phyloP scores from a whole-genome alignment of 2,888 invertebrate species.

The Eilema caniola region DNA sequence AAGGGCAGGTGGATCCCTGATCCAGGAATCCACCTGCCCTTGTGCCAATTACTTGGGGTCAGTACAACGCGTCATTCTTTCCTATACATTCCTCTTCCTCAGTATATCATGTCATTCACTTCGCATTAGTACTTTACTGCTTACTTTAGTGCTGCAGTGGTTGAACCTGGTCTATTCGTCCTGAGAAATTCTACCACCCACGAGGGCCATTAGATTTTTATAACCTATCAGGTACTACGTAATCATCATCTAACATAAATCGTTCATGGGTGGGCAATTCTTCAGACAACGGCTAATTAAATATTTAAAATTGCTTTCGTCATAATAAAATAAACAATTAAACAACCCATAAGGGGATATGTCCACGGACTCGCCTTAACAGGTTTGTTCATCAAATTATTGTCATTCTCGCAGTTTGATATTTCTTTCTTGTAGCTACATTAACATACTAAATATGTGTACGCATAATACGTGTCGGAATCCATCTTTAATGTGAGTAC shows the following conservation, averaged over 20 bases:
- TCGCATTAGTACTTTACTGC: too few species aligned
- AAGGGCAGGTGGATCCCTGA: too few species aligned
- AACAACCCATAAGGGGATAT: not conserved
- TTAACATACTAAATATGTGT: constrained; percentile 28
- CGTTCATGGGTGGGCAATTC: constrained; percentile 11
- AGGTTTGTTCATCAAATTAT: constrained; percentile 18
- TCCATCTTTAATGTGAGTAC: constrained; percentile 36
- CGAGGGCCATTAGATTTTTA: not conserved
- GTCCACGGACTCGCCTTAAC: not conserved
- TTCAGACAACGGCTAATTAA: constrained; percentile 13
- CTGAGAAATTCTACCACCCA: too few species aligned
- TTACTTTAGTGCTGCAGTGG: too few species aligned
- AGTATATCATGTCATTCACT: too few species aligned
- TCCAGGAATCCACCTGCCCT: too few species aligned
- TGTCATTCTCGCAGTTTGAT: constrained; percentile 15
- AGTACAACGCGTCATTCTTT: too few species aligned
- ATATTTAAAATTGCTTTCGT: not conserved
- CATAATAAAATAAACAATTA: constrained; percentile 18
- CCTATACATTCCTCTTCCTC: too few species aligned
- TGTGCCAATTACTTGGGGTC: too few species aligned
- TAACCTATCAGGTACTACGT: not conserved
- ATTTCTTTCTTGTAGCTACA: constrained; percentile 21
- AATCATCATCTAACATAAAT: not conserved
- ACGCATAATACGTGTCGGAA: constrained; percentile 45
- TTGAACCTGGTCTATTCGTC: too few species aligned